These are phyloP conservation scores for Podiceps cristatus DNA, from an alignment of 2,113 vertebrate genomes.

Conservation along the genomic window DNA sequence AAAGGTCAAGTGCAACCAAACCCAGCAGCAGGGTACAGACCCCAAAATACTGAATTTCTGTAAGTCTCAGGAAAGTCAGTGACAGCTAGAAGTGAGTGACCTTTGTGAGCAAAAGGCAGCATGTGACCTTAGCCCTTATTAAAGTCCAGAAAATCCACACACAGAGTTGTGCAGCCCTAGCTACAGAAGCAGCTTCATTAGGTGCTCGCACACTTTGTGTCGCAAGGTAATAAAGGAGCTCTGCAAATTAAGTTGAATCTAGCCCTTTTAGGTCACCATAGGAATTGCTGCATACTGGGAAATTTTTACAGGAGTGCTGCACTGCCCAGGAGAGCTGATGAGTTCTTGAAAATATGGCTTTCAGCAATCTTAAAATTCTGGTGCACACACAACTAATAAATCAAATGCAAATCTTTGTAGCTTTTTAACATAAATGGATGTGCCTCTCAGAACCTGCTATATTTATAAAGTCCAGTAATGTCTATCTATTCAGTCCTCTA, in stretches of 20 bases:
- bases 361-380: not conserved
- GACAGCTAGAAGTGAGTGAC: not conserved
- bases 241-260: not conserved
- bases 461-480: not conserved
- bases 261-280: not conserved
- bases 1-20: not conserved
- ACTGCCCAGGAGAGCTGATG: not conserved
- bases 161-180: not conserved
- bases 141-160: not conserved
- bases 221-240: not conserved
- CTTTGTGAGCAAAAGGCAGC: not conserved
- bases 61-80: not conserved
- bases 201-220: not conserved
- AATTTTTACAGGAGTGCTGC: not conserved
- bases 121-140: not conserved
- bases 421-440: not conserved
- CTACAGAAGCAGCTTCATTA: not conserved
- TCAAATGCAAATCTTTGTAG: not conserved
- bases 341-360: not conserved
- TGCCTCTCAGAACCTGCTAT: not conserved
- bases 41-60: not conserved
- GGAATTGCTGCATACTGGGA: not conserved
- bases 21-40: not conserved
- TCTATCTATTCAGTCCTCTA: not conserved
- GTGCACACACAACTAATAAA: not conserved